Conservation (phyloP, 2,888 invertebrate species). For the Lasioglossum leucozonium region DNA sequence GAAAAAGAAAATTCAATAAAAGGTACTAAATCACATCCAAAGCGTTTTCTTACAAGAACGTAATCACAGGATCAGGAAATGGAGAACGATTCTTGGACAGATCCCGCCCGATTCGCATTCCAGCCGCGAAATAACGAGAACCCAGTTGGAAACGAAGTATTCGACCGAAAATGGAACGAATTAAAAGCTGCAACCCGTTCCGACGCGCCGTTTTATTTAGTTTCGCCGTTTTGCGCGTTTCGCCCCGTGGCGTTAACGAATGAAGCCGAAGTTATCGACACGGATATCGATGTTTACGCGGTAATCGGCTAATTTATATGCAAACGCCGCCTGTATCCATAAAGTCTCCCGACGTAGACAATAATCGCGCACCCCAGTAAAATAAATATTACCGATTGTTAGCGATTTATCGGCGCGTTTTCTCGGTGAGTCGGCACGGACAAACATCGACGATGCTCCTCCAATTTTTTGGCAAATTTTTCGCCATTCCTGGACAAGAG, state of each 20-base stretch:
- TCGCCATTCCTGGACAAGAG: background rate
- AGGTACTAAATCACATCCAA: background rate
- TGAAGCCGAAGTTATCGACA: constrained; percentile 32
- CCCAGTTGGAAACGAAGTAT: background rate
- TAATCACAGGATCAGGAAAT: background rate
- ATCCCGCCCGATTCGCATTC: background rate
- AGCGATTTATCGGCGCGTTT: constrained; percentile 31
- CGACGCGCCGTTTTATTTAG: background rate
- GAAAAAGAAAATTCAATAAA: no score
- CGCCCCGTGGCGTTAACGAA: constrained; percentile 22
- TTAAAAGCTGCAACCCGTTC: constrained; percentile 13
- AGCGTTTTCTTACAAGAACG: background rate
- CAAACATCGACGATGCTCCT: background rate
- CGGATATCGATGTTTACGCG: constrained; percentile 27
- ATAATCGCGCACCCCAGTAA: constrained; percentile 34
- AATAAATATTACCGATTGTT: constrained; percentile 36
- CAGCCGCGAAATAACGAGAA: background rate
- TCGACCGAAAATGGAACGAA: constrained; percentile 27
- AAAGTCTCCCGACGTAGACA: constrained; percentile 29
- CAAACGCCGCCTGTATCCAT: constrained; percentile 33
- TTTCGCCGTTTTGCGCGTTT: background rate
- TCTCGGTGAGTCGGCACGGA: background rate
- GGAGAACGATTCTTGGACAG: background rate
- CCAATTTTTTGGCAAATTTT: constrained; percentile 15
- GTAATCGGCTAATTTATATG: constrained; percentile 56